Percentiles rank a stretch among this genome's conserved stretches.
These are phyloP conservation scores for Alligator mississippiensis DNA, from an alignment of 2,113 vertebrate genomes.

Conservation along the genomic window DNA sequence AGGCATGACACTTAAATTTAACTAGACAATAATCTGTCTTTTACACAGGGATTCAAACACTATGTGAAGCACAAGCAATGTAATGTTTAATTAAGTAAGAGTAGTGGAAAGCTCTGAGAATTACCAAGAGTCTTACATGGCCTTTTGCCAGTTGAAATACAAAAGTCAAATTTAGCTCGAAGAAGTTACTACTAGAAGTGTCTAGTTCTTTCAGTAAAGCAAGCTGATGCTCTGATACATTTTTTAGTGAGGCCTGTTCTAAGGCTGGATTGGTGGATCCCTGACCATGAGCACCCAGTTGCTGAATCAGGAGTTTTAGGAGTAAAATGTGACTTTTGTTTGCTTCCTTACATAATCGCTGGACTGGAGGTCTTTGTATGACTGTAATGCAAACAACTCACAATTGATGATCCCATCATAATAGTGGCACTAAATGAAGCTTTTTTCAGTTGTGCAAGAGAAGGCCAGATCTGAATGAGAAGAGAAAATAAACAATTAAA, in stretches of 20 bases:
- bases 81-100: background rate
- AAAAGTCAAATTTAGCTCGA: background rate
- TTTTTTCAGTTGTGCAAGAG: no score
- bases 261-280: background rate
- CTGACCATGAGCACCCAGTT: background rate
- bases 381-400: no score
- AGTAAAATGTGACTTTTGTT: no score
- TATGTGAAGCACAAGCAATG: background rate
- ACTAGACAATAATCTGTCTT: background rate
- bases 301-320: no score
- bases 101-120: background rate
- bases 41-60: background rate
- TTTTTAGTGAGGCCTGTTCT: background rate
- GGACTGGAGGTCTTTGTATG: no score
- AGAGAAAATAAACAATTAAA: no score
- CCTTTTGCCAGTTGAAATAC: rapidly evolving
- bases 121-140: background rate
- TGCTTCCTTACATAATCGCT: no score
- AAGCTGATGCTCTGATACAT: background rate
- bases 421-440: no score
- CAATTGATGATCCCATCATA: no score
- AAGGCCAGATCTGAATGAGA: no score
- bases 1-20: background rate
- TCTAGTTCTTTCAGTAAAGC: background rate
- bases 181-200: background rate